A percentile compares a stretch with the other conserved stretches of the same genome.
Evolutionary conservation across 2,797 vertebrate species (phyloP).

Genomic region (Peromyscus nudipes): DNA sequence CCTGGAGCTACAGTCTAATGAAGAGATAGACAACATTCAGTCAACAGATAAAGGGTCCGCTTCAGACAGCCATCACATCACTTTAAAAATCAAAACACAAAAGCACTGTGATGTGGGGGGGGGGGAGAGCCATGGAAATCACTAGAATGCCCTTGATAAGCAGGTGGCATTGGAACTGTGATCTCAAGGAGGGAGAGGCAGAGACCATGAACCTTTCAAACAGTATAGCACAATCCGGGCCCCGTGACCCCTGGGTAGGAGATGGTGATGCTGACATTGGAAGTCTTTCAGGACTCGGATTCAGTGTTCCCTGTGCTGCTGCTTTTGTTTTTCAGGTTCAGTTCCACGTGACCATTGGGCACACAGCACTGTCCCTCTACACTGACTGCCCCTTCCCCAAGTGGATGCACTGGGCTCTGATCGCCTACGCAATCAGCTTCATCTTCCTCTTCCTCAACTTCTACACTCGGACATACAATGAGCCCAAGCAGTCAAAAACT

Average conservation of each 20-base stretch:
- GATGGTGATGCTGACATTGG: too few relatives aligned
- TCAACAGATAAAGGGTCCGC: background rate
- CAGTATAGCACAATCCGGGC: background rate
- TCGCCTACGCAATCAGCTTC: conserved; percentile 97
- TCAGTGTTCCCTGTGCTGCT: background rate
- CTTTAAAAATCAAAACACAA: background rate
- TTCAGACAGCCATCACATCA: background rate
- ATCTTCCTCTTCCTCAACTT: conserved; percentile 98
- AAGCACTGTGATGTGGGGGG: background rate
- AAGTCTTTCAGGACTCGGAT: fast-evolving
- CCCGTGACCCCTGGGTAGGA: too few relatives aligned
- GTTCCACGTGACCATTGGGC: conserved; percentile 98
- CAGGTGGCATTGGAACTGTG: background rate
- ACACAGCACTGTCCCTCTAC: conserved; percentile 98
- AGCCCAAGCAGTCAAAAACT: conserved; percentile 93
- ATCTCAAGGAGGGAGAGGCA: background rate
- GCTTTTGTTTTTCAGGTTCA: conserved; percentile 92
- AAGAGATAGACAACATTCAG: background rate
- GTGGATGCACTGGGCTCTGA: conserved; percentile 99
- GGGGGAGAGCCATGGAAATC: too few relatives aligned
- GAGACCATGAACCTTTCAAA: background rate
- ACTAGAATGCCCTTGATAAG: background rate
- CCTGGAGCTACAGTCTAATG: background rate
- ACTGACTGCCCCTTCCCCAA: conserved; percentile 98
- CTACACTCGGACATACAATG: conserved; percentile 98